Base-by-base conservation (phyloP, 2,888 invertebrate species). In the Lottia gigantea region DNA sequence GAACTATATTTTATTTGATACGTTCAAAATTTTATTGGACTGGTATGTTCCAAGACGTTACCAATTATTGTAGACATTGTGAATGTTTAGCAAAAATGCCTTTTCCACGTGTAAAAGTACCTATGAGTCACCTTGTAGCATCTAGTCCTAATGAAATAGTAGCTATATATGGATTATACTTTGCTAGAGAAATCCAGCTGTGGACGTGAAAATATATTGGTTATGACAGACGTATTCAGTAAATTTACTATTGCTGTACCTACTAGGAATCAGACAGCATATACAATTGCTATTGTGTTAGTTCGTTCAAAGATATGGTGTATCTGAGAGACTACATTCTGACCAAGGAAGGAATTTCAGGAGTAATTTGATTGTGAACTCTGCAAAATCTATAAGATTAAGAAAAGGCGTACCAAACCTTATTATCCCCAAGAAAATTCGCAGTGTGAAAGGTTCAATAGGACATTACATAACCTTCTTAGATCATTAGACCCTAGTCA, bases 161-260 rank as follows among this genome's bases (percentile, higher is more conserved):
- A 12, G 74, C 76, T n/a, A n/a, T n/a, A n/a, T 12, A 72, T 80
- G 19, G 79, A 80, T 66, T 81, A 79, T 62, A 75, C 76, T 2
- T 19, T 73, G 11, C 62, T 80, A 49, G 77, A 80, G 26, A 61
- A 19, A 64, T 68, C 72, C 14, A 64, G 46, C 15, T 65, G 71
- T 70, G 76, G 77, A 8, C n/a, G 55, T 12, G 78, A 80, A 64
- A 75, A 80, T 67, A 77, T 80, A 8, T 63, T 80, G n/a, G 78
- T 80, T 6, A 71, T 79, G 68, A 77, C 78, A 2, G 80, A 78
- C 62, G 72, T 77, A 3, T 74, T 74, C 61, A 68, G 66, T 14
- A 69, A 74, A 55, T 72, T 69, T 46, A 66, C 71, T 12, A n/a
- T 25, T 40, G 71, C 69, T 15, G 61, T 66, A 7, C 66, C 71